Base-by-base conservation (phyloP, 1,140 invertebrate species). In the Drosophila orena region DNA sequence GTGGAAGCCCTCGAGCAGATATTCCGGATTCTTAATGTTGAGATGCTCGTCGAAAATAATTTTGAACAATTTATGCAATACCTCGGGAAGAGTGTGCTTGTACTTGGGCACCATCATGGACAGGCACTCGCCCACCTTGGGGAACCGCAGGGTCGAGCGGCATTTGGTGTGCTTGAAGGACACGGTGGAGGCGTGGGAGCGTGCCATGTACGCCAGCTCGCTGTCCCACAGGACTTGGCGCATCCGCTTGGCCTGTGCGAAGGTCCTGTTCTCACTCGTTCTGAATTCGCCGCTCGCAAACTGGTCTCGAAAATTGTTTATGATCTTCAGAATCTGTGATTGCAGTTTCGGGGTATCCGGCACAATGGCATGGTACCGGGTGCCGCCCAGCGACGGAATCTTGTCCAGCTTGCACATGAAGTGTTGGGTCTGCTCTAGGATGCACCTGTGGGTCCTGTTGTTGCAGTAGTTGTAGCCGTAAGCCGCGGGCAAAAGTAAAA, bases 221-320 rank as follows among this genome's bases (percentile, higher is more conserved):
- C 17, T 40, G 24, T 90, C 88, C 88, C 88, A 90, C 11, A 90
- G 62, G 0, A 90, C 11, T 20, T 52, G 43, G 0, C 88, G 85
- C 81, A 90, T 80, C 14, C 85, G 76, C 4, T 20, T 40, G 7
- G 88, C 88, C 17, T 27, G 7, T 2, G 47, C 30, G 40, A 72
- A 78, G 1, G 44, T 43, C 24, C 34, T 20, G 11, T 72, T 79
- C 8, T 10, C 17, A 0, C 1, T 4, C 22, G 54, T 71, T 0
- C 7, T 24, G 2, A 68, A n/a, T 4, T 15, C n/a, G 2, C 81
- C 81, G n/a, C 61, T 14, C 3, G 81, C 68, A 34, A 84, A 14
- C 3, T 37, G 24, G 54, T 83, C 44, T 1, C 81, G 62, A 42
- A 42, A 61, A 6, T 22, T 14, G 49, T 73, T 73, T 0, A 73